Evolutionary conservation across 2,888 invertebrate genomes (phyloP), one percentile per base, ranked within the genome.

Genomic region (Harpagoxenus sublaevis): DNA sequence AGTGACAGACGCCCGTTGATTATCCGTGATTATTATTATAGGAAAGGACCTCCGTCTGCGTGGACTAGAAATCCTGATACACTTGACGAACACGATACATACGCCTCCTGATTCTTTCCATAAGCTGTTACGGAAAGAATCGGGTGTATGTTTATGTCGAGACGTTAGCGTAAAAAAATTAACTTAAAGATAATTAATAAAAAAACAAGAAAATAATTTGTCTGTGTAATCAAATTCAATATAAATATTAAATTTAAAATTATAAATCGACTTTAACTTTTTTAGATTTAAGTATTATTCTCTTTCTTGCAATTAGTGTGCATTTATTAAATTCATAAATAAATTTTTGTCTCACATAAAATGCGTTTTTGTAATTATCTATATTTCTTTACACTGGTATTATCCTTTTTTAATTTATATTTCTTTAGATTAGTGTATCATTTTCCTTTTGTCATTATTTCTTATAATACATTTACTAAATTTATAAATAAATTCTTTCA

Each of bases 21-120:
- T 86, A 83, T 62, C 83, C 23, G 35, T 71, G 66, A 88, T 88
- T 83, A 86, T 83, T 39, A 70, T 60, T 78, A 55, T 83, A 55
- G 70, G 63, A 31, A 55, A 78, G 10, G 8, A 55, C 66, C 42
- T 66, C 79, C 71, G 45, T 79, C 53, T 79, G 0, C 45, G 12
- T 57, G 57, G 18, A 79, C 71, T 79, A 71, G 71, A 79, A 79
- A 71, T 45, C 42, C 5, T 45, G 78, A 79, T 57, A 71, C 71
- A 57, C 45, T 79, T 10, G 23, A 57, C 23, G 71, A 79, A 57
- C 70, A 68, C 55, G 42, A 78, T 66, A n/a, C 23, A 28, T 53
- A 10, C 45, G 39, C 28, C 45, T 68, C 12, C n/a, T 31, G 18
- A 18, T 12, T 77, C 4, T 55, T 78, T 65, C 35, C 42, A 15